phyloP scores from a whole-genome alignment of 2,797 vertebrate genomes.

The Phoebastria nigripes region DNA sequence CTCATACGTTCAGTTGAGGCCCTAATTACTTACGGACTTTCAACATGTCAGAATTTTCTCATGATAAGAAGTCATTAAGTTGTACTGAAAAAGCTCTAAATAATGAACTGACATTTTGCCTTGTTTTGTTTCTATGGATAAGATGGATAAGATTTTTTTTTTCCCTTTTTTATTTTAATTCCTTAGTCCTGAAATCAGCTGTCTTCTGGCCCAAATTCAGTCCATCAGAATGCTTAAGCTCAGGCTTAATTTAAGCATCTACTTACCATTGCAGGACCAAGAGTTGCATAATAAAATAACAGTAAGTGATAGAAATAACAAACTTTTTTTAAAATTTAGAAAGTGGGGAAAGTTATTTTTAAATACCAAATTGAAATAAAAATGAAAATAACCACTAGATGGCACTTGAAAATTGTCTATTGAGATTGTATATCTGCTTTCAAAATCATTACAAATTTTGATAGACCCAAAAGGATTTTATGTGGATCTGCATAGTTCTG shows the following conservation, averaged over 20 bases:
- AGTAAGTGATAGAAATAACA: background rate
- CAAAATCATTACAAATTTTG: background rate
- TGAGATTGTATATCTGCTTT: background rate
- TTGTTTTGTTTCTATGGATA: background rate
- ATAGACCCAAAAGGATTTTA: background rate
- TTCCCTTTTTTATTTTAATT: background rate
- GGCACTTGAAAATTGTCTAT: slow-evolving; percentile 64
- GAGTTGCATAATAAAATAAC: background rate
- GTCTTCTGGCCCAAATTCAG: background rate
- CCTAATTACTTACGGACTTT: background rate
- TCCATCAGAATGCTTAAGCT: background rate
- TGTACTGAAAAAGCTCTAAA: background rate
- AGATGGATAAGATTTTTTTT: background rate
- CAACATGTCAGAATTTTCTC: background rate
- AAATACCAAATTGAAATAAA: background rate
- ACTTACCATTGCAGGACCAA: background rate
- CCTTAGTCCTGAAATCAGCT: background rate
- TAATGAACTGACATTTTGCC: background rate
- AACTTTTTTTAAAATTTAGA: background rate
- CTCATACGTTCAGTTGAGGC: background rate
- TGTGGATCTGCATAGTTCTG: background rate
- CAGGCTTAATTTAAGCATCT: background rate
- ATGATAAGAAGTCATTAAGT: background rate
- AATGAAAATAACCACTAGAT: slow-evolving; percentile 70
- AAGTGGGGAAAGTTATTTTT: background rate